Evolutionary conservation across 2,797 vertebrate genomes (phyloP), one percentile per base, ranked within the genome.

Genomic region (Myotis findleyi): DNA sequence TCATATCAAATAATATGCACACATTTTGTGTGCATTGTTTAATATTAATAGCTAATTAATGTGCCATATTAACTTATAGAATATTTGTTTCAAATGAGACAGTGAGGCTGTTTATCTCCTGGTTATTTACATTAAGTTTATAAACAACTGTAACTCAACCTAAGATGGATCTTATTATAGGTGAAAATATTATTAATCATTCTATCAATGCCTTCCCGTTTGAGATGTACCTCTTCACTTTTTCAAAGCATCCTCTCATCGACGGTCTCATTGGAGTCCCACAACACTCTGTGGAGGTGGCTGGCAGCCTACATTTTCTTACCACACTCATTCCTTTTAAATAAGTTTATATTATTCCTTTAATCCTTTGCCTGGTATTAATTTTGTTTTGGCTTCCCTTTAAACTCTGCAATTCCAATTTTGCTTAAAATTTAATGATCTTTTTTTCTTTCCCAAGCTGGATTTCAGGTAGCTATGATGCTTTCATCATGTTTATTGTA

Each of bases 341-440:
- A 12, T 77, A 89, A 68, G 47, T 64, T 51, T 21, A 11, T 53
- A 11, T 51, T 25, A 23, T 79, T 84, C 55, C 36, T 87, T 84
- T n/a, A 41, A 18, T 77, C 36, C 41, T 49, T 3, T 41, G 38
- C 87, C 41, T 91, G 21, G 1, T 4, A 30, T n/a, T 81, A 47
- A 9, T 69, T 93, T 94, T 86, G 9, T 79, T 79, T 49, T 49
- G 20, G 18, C 20, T 73, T 76, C 49, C n/a, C 13, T 79, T 89
- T 84, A 73, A 95, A 59, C 49, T 81, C 36, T 57, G 47, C 6
- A 64, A 25, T 87, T 81, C 33, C 33, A 53, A 25, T 72, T 93
- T 87, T 87, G 55, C n/a, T 86, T 90, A 71, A 64, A 69, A 79
- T 91, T 80, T 73, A 91, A 88, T 49, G 41, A 64, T 55, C 18